phyloP scores from a whole-genome alignment of 2,113 vertebrate genomes.

The Lethenteron camtschaticum region DNA sequence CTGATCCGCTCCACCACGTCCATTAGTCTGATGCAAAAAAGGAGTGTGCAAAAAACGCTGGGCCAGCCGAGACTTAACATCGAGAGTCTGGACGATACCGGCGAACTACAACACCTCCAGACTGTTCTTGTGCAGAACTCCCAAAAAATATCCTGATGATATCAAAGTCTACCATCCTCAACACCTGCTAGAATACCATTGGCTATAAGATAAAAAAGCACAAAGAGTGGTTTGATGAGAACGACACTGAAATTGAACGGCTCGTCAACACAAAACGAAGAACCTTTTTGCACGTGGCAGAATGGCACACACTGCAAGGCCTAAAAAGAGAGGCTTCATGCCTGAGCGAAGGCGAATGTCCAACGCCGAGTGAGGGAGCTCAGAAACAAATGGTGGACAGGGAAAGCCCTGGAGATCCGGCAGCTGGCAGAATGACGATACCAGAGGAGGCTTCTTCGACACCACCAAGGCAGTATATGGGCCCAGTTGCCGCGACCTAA shows the following conservation, averaged over 20 bases:
- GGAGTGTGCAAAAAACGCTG: slow-evolving; percentile 4
- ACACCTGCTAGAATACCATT: neutral
- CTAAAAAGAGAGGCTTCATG: neutral
- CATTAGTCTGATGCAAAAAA: neutral
- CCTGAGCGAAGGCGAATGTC: neutral
- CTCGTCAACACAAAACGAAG: neutral
- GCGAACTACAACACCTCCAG: neutral
- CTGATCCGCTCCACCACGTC: neutral
- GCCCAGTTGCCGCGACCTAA: neutral
- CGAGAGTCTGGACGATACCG: neutral
- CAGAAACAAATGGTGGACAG: slow-evolving; percentile 1
- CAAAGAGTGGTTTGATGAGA: neutral
- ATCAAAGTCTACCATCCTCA: neutral
- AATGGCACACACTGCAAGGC: neutral
- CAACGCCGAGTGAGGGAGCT: neutral
- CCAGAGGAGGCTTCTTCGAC: neutral
- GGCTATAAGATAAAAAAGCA: neutral
- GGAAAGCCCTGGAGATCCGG: neutral
- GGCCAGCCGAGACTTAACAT: neutral
- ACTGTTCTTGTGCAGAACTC: neutral
- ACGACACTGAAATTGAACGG: neutral
- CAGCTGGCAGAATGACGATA: neutral
- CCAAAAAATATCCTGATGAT: neutral
- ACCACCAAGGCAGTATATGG: neutral
- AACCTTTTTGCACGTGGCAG: neutral